Evolutionary conservation across 2,113 vertebrate species (phyloP), one percentile per base, ranked within the genome.

Genomic region (Gila orcuttii): DNA sequence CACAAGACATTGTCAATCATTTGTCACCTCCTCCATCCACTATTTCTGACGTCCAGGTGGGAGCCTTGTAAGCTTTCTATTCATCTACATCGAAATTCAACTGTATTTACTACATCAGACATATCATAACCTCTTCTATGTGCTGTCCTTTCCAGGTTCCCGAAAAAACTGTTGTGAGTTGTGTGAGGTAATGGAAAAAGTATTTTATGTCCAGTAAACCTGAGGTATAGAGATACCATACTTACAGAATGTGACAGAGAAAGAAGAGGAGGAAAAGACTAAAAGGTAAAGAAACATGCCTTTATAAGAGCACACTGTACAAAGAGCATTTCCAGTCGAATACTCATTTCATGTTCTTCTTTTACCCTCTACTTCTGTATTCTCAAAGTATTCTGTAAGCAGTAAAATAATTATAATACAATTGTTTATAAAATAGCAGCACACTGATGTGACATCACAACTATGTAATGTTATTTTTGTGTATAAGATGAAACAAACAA

Each of bases 341-440:
- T 94, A 94, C 96, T 97, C 95, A 90, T 95, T 94, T 94, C 95
- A 95, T 95, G 94, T 95, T 96, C 95, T 96, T 95, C 96, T 94
- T 96, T 95, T 95, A 97, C 96, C 96, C 95, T 95, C 96, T 97
- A 97, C 96, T 96, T 97, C 95, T 94, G 95, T 95, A 96, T 96
- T 95, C 95, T 97, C 95, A 96, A 96, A 95, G 92, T 94, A 93
- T 95, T 93, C 94, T 96, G 97, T 97, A 98, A 97, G 97, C 97
- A 96, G 97, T 98, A 98, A 98, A 99, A 98, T 98, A 98, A 98
- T 95, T 98, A 98, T 94, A 95, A 94, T 98, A 98, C 97, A 98
- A 97, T 97, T 96, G 97, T 98, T 98, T 98, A 98, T 97, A 99
- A 98, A 98, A 98, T 98, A 99, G 98, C 98, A 99, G 98, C 98